Evolutionary conservation across 1,140 invertebrate genomes (phyloP), one percentile per base, ranked within the genome.

Genomic region (Musca domestica): DNA sequence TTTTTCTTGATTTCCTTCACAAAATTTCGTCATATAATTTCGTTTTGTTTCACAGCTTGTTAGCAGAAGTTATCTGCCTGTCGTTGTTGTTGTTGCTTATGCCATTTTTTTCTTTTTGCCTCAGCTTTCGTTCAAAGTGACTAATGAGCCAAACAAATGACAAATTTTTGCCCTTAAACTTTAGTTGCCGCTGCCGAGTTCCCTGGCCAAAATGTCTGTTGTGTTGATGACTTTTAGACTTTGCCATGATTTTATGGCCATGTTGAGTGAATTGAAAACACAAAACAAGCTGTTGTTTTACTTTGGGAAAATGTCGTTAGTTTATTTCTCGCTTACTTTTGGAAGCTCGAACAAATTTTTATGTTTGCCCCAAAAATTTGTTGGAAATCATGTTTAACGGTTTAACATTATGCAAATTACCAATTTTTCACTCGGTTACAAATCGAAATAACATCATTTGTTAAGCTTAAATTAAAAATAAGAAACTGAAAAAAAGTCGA

Each of bases 141-240:
- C 63, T 64, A 64, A 64, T 64, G 63, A 64, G 63, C 63, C 46
- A 64, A 49, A 23, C 46, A 64, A 64, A 64, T 64, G 63, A 64
- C 63, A 64, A 64, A 64, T 64, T 64, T 64, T 49, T 15, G 41
- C 47, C 41, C 47, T 64, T 64, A 48, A 64, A 52, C 49, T 20
- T 41, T 41, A 41, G 5, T 41, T 41, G 27, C 9, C 27, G 27
- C 3, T 30, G 27, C 9, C 2, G 34, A 12, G 34, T 41, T 41
- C 34, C 34, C 34, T 41, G 34, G 34, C 27, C 9, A 30, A 30
- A 41, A 3, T 30, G 27, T 30, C 27, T 41, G 34, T 41, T 41
- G 34, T 41, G 5, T 41, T 41, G 34, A 41, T 41, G 34, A 41
- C 34, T 41, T 41, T 41, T 41, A 41, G 34, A 10, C 34, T 12